Percentiles rank a stretch among this genome's conserved stretches.
These are phyloP conservation scores for Lucilia sericata DNA, from an alignment of 1,140 invertebrate genomes.

Conservation along the genomic window DNA sequence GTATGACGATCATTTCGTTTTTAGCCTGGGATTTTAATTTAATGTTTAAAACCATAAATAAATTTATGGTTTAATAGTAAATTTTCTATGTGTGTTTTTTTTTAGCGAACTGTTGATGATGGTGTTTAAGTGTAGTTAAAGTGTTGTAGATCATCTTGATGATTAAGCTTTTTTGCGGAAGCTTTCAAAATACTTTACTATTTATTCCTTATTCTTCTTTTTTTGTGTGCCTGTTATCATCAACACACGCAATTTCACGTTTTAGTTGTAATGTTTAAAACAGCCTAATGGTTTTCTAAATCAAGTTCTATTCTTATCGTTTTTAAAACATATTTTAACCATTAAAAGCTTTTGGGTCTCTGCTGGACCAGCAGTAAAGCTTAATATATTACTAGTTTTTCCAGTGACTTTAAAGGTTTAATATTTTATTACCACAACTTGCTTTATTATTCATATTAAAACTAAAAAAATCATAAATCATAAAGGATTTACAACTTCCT, in stretches of 20 bases:
- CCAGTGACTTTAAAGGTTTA: no score
- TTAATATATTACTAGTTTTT: no score
- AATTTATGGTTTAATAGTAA: slow-evolving; percentile 16
- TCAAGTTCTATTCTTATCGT: neutral
- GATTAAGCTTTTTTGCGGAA: slow-evolving; percentile 34
- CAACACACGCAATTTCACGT: slow-evolving; percentile 33
- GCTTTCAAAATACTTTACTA: slow-evolving; percentile 35
- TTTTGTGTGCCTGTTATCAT: neutral
- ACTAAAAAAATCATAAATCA: neutral
- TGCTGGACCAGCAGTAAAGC: no score
- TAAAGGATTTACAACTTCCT: slow-evolving; percentile 16
- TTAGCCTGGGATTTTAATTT: slow-evolving; percentile 43
- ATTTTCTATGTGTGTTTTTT: neutral
- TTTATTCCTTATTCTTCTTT: neutral
- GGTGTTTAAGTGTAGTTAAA: slow-evolving; percentile 17
- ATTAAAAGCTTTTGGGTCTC: no score
- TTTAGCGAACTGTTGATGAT: neutral
- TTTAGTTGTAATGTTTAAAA: neutral
- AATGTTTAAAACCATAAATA: neutral
- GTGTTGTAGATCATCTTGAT: slow-evolving; percentile 41
- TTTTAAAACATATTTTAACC: no score
- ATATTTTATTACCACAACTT: no score
- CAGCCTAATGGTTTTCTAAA: neutral
- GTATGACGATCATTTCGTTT: slow-evolving; percentile 33
- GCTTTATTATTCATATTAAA: no score